Percentiles rank a stretch among this genome's conserved stretches.
These are phyloP conservation scores for Lamproptera curius DNA, from an alignment of 2,888 invertebrate genomes.

Conservation along the genomic window DNA sequence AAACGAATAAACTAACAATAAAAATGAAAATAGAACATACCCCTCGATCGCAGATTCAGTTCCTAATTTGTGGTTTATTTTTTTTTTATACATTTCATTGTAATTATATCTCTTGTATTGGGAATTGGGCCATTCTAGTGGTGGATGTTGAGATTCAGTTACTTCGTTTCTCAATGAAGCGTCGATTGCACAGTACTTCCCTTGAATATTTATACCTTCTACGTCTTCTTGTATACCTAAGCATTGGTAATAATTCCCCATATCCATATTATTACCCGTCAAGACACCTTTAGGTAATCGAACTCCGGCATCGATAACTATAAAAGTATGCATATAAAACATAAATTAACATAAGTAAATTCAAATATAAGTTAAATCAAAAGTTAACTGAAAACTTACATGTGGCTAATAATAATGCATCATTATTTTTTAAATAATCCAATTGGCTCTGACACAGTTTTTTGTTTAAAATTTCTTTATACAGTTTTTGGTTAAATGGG, in stretches of 20 bases:
- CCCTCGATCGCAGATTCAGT: too few species aligned
- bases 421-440: neutral
- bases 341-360: neutral
- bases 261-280: constrained; percentile 52
- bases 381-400: neutral
- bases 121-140: neutral
- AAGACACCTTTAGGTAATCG: constrained; percentile 58
- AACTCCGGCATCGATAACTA: constrained; percentile 65
- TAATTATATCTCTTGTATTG: too few species aligned
- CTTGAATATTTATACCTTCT: constrained; percentile 43
- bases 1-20: too few species aligned
- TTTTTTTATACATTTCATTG: too few species aligned
- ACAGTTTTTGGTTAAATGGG: neutral
- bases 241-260: constrained; percentile 59
- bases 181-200: constrained; percentile 59
- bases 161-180: constrained; percentile 37
- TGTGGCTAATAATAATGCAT: neutral
- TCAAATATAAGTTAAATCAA: neutral
- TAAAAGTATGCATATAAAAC: constrained; percentile 12
- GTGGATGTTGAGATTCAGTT: constrained; percentile 20
- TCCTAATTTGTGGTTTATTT: too few species aligned
- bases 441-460: neutral
- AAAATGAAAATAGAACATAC: too few species aligned
- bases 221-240: constrained; percentile 35
- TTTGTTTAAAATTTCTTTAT: neutral